Evolutionary conservation across 1,140 invertebrate genomes (phyloP).

Genomic region (Drosophila saltans): DNA sequence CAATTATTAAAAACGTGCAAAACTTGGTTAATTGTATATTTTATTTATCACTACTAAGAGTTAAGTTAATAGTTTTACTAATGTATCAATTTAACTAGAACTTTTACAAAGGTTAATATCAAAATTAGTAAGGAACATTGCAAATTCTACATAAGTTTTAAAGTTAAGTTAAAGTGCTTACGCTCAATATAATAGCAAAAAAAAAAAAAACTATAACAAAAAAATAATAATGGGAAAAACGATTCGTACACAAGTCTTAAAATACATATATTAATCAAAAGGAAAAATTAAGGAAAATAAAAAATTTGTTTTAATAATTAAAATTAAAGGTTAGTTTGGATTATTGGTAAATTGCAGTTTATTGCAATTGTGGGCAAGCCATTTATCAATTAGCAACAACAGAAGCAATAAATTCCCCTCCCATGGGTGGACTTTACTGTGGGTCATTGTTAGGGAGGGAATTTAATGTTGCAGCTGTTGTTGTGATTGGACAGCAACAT

Average conservation of each 20-base stretch:
- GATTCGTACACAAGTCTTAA: conserved; percentile 26
- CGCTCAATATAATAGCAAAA: conserved; percentile 7
- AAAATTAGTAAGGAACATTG: conserved; percentile 60
- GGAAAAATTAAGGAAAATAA: not conserved
- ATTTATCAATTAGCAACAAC: conserved; percentile 18
- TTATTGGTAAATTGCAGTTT: conserved; percentile 26
- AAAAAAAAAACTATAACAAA: conserved; percentile 52
- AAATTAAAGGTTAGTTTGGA: conserved; percentile 39
- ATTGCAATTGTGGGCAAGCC: conserved; percentile 39
- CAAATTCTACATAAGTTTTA: conserved; percentile 33
- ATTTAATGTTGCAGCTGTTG: conserved; percentile 21
- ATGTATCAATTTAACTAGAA: not conserved
- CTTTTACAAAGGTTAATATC: conserved; percentile 55
- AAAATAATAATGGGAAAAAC: conserved; percentile 36
- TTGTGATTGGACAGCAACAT: conserved; percentile 33
- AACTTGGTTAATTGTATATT: conserved; percentile 10
- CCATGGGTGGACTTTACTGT: conserved; percentile 39
- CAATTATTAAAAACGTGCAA: conserved; percentile 16
- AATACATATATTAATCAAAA: not conserved
- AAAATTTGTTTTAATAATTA: not conserved
- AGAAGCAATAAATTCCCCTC: not conserved
- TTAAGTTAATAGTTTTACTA: conserved; percentile 33
- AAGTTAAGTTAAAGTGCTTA: conserved; percentile 22
- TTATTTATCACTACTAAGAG: conserved; percentile 27
- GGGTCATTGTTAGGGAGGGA: conserved; percentile 43